Base-by-base conservation (phyloP, 2,113 vertebrate species). In the Empidonax traillii region DNA sequence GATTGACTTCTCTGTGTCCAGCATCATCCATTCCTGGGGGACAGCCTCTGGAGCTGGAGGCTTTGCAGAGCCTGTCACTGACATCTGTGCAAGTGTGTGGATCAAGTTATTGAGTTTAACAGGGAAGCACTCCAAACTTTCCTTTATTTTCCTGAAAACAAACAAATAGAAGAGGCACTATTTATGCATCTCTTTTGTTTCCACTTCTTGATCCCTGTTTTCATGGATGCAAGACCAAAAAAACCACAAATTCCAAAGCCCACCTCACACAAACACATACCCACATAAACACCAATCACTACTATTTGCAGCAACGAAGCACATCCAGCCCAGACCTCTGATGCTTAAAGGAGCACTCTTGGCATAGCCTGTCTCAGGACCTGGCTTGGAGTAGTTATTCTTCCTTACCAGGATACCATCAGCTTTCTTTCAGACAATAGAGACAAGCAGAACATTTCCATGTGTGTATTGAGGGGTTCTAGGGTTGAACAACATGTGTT, bases 71-170 rank as follows among this genome's bases (percentile, higher is more conserved):
- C 83, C 92, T 9, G 75, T 31, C 55, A 96, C 10, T 66, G 97
- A 94, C 97, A 98, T 98, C 86, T 98, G 98, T 21, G 56, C 98
- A 5, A 99, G 97, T 0, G 66, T 97, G 90, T 99, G 99, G 65
- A 99, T 97, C 85, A 99, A 79, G 94, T 99, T 99, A 95, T 99
- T 99, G 72, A 99, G 80, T 80, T 99, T 99, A n/a, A 98, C 98
- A 23, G 98, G 98, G n/a, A 99, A 97, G 62, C 98, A 98, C 84
- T 97, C 98, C 96, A 99, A 97, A 94, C 99, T 99, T 90, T 99
- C 98, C 90, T 98, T 98, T 95, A 99, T 99, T 96, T 99, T 99
- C 97, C 99, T 99, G 93, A 61, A 84, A 82, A 93, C 1, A 61
- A 96, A 82, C 15, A 59, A 77, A 94, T 19, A 95, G 31, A 95